These are phyloP conservation scores for Planiliza haematocheilus DNA, from an alignment of 2,113 vertebrate species.

Conservation along the genomic window DNA sequence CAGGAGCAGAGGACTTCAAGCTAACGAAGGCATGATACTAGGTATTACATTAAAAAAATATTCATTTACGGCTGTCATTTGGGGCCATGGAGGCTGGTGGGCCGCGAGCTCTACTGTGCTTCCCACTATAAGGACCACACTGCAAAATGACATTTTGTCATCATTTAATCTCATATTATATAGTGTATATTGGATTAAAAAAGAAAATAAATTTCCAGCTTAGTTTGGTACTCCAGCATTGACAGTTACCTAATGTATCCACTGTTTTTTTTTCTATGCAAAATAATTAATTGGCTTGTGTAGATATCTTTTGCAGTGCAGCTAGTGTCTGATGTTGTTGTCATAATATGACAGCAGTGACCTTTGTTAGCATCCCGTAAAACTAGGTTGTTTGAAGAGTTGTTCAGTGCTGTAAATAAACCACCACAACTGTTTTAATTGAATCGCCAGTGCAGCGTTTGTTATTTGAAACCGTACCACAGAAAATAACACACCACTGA, in stretches of 20 bases:
- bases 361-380: constrained; percentile 40
- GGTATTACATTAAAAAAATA: constrained; percentile 39
- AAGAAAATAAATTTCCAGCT: not conserved
- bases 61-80: constrained; percentile 56
- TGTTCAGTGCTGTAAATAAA: constrained; percentile 33
- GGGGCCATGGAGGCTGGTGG: constrained; percentile 80
- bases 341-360: constrained; percentile 32
- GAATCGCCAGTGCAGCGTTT: constrained; percentile 15
- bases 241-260: not conserved
- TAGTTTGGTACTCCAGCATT: not conserved
- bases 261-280: not conserved
- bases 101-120: constrained; percentile 63
- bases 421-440: constrained; percentile 28
- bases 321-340: constrained; percentile 43
- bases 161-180: constrained; percentile 35
- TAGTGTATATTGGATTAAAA: not conserved
- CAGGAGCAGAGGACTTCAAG: constrained; percentile 91
- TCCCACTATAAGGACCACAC: constrained; percentile 78
- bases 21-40: constrained; percentile 78
- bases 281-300: constrained; percentile 31
- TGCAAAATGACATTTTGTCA: constrained; percentile 12
- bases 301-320: constrained; percentile 54
- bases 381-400: constrained; percentile 42
- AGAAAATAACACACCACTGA: constrained; percentile 6
- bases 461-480: constrained; percentile 5